Conservation (phyloP, 2,113 vertebrate genomes). For the cat (Felis catus) region F.catus_Fca126_mat1.0 CM031416.1:136238001-136238500, state of each 20-base stretch:
- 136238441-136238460: neutral
- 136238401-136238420: neutral
- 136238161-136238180: conserved; percentile 45
- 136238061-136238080: neutral
- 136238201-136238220: neutral
- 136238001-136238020: neutral
- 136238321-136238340: conserved; percentile 68
- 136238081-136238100: neutral
- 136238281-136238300: conserved; percentile 68
- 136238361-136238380: conserved; percentile 67
- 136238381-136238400: conserved; percentile 60
- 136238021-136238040: neutral
- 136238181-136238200: conserved; percentile 38
- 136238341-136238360: conserved; percentile 60
- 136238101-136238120: conserved; percentile 54
- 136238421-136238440: neutral
- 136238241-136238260: conserved; percentile 41
- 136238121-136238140: conserved; percentile 71
- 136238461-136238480: neutral
- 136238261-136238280: conserved; percentile 68
- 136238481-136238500: neutral
- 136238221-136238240: conserved; percentile 25
- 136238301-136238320: conserved; percentile 70
- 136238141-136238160: conserved; percentile 70
- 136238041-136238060: no score